A percentile compares a stretch with the other conserved stretches of the same genome.
Conservation (phyloP, 1,140 invertebrate genomes). For the Euglossa dilemma region DNA sequence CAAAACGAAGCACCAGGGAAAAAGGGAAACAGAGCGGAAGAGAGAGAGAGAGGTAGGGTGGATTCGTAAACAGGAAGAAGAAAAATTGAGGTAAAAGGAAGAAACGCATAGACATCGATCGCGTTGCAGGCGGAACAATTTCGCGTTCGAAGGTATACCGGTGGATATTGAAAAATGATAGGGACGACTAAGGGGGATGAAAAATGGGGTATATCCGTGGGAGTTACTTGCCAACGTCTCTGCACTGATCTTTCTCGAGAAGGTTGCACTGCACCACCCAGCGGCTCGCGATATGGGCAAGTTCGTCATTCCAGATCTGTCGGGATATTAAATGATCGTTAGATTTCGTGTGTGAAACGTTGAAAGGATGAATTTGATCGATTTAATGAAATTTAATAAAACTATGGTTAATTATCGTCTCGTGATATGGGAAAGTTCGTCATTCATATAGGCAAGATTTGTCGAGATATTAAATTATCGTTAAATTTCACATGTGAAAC, state of each 20-base stretch:
- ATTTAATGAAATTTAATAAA: too few relatives aligned
- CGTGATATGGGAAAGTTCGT: too few relatives aligned
- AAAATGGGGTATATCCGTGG: constrained; percentile 61
- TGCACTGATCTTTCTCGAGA: constrained; percentile 83
- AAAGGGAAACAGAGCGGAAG: not conserved
- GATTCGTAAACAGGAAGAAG: not conserved
- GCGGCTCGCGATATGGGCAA: constrained; percentile 84
- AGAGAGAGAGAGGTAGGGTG: not conserved
- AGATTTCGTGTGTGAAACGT: too few relatives aligned
- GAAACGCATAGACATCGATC: constrained; percentile 2
- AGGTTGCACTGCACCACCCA: constrained; percentile 85
- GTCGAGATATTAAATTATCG: too few relatives aligned
- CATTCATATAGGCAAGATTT: too few relatives aligned
- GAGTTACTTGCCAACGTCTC: constrained; percentile 82
- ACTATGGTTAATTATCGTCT: too few relatives aligned
- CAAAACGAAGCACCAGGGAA: not conserved
- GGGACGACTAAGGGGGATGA: constrained; percentile 39
- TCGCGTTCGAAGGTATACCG: constrained; percentile 37
- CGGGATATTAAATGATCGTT: constrained; percentile 48
- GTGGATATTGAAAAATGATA: constrained; percentile 67
- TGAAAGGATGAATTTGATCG: not conserved
- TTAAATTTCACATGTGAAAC: too few relatives aligned
- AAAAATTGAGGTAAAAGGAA: not conserved
- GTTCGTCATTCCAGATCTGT: constrained; percentile 85
- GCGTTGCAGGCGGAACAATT: constrained; percentile 22